phyloP scores from a whole-genome alignment of 2,113 vertebrate genomes.

The Bostrychus sinensis region DNA sequence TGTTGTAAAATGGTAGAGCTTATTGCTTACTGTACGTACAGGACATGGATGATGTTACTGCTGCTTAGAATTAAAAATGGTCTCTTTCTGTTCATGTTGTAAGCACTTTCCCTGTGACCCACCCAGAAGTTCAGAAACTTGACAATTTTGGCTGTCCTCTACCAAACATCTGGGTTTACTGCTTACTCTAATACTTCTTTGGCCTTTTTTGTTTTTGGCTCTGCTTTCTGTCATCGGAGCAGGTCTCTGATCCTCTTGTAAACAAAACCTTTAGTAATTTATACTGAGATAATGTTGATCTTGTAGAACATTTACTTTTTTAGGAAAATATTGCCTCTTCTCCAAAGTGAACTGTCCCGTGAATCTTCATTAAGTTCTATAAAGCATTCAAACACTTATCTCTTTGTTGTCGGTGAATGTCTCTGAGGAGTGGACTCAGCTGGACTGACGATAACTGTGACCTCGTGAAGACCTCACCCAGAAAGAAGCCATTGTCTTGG shows the following conservation, averaged over 20 bases:
- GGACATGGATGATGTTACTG: too few species aligned
- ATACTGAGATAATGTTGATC: background rate
- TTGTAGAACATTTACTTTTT: background rate
- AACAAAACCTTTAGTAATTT: background rate
- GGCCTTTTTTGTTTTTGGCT: too few species aligned
- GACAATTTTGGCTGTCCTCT: too few species aligned
- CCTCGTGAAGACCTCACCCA: background rate
- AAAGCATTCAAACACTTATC: background rate
- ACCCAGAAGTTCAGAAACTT: too few species aligned
- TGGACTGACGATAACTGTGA: constrained; percentile 37
- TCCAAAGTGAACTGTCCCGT: background rate
- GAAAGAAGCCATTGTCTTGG: constrained; percentile 34
- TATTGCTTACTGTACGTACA: too few species aligned
- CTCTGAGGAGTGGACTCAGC: constrained; percentile 15
- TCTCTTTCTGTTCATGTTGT: too few species aligned
- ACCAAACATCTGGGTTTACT: too few species aligned
- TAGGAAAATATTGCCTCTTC: background rate
- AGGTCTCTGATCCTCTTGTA: background rate
- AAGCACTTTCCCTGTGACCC: too few species aligned
- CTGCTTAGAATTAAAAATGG: too few species aligned
- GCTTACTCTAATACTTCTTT: too few species aligned
- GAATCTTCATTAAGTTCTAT: background rate
- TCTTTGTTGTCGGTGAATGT: background rate
- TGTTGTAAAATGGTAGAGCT: too few species aligned
- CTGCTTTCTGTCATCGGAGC: background rate